A percentile compares a stretch with the other conserved stretches of the same genome.
Evolutionary conservation across 1,140 invertebrate species (phyloP).

Genomic region (Heliconius nattereri): DNA sequence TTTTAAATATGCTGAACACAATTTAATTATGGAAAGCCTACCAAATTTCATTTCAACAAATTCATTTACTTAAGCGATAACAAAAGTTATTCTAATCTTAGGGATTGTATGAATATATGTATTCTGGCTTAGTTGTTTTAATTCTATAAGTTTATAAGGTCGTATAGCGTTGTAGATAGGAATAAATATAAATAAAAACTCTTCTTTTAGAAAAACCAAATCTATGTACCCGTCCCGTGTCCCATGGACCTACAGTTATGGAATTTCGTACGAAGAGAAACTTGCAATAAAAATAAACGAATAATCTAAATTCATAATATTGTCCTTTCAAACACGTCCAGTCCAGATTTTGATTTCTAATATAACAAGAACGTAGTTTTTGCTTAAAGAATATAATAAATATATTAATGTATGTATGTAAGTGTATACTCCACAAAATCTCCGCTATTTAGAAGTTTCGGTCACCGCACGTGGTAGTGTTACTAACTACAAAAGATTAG

Average conservation of each 20-base stretch:
- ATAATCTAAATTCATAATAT: too few relatives aligned
- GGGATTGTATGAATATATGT: background rate
- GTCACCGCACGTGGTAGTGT: constrained; percentile 4
- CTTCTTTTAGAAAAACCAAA: too few relatives aligned
- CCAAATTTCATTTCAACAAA: constrained; percentile 11
- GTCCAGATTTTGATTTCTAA: background rate
- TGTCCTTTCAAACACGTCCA: too few relatives aligned
- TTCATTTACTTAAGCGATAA: constrained; percentile 2
- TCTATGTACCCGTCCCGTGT: too few relatives aligned
- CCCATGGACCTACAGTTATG: too few relatives aligned
- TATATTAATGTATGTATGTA: background rate
- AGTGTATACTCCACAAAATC: background rate
- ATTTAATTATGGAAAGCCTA: constrained; percentile 30
- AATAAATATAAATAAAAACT: too few relatives aligned
- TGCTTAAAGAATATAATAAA: background rate
- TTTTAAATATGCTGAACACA: constrained; percentile 34
- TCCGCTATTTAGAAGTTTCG: constrained; percentile 7
- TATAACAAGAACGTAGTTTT: background rate
- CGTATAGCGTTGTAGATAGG: too few relatives aligned
- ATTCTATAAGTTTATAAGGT: too few relatives aligned
- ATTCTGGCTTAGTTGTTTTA: too few relatives aligned
- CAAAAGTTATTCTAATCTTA: constrained; percentile 10
- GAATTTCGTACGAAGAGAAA: too few relatives aligned
- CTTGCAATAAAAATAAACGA: too few relatives aligned
- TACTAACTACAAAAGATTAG: constrained; percentile 1